Evolutionary conservation across 2,888 invertebrate genomes (phyloP).

Genomic region (Campaea margaritaria): DNA sequence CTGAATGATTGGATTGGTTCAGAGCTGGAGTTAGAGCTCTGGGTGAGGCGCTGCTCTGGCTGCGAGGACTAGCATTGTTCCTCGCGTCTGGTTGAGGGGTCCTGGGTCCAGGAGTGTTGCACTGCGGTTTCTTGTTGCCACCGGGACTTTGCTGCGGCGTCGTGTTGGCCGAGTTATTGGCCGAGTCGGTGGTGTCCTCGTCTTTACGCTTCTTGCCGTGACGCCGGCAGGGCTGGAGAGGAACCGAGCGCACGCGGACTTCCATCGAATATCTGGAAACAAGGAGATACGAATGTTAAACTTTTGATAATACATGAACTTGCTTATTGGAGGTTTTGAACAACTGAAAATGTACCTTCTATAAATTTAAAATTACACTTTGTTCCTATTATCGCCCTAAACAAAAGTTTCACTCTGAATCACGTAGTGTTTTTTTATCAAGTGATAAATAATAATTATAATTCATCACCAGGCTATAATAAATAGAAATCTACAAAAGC

Average conservation of each 20-base stretch:
- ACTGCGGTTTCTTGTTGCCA: slow-evolving; percentile 73
- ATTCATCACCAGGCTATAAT: too few species aligned
- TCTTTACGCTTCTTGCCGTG: slow-evolving; percentile 93
- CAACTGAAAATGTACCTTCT: too few species aligned
- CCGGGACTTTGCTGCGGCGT: slow-evolving; percentile 70
- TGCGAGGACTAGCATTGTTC: slow-evolving; percentile 76
- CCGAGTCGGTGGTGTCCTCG: slow-evolving; percentile 84
- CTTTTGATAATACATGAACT: too few species aligned
- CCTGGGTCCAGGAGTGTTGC: slow-evolving; percentile 69
- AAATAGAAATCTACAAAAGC: neutral
- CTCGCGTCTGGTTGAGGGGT: slow-evolving; percentile 75
- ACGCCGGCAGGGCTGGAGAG: slow-evolving; percentile 92
- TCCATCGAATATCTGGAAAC: slow-evolving; percentile 92
- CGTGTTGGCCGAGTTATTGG: slow-evolving; percentile 59
- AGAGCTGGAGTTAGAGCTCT: slow-evolving; percentile 75
- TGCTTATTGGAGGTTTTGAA: too few species aligned
- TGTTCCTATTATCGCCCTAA: too few species aligned
- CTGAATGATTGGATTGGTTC: slow-evolving; percentile 69
- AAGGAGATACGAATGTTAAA: neutral
- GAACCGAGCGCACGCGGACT: slow-evolving; percentile 93
- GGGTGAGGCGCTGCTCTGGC: slow-evolving; percentile 85
- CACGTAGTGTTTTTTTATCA: too few species aligned
- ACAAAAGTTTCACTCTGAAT: too few species aligned
- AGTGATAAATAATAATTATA: too few species aligned
- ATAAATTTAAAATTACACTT: too few species aligned